Evolutionary conservation across 2,113 vertebrate species (phyloP).

Genomic region (Lontra canadensis): DNA sequence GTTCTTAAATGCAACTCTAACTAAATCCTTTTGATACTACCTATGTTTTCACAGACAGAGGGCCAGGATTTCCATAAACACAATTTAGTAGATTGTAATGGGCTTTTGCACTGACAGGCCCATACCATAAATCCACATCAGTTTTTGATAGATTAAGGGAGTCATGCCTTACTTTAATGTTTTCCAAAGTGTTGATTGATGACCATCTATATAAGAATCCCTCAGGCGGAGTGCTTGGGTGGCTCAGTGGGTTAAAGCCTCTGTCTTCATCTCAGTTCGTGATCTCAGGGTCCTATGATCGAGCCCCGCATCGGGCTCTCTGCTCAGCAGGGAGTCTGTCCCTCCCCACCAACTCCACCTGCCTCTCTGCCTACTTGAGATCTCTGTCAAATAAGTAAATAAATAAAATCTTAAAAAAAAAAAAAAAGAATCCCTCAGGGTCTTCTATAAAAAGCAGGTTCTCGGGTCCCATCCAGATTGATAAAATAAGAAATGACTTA

Average conservation of each 20-base stretch:
- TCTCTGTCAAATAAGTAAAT: too few species aligned
- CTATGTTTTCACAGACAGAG: neutral
- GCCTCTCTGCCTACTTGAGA: too few species aligned
- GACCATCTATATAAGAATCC: neutral
- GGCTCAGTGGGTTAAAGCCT: too few species aligned
- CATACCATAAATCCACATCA: neutral
- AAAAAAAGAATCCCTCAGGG: neutral
- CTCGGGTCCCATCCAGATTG: neutral
- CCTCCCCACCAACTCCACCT: too few species aligned
- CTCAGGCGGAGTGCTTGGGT: neutral
- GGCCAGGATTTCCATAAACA: neutral
- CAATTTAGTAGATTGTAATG: neutral
- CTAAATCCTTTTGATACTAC: neutral
- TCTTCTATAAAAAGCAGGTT: neutral
- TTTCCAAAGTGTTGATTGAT: neutral
- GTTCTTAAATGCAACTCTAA: neutral
- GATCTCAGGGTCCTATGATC: too few species aligned
- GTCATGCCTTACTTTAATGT: neutral
- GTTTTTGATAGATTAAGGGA: neutral
- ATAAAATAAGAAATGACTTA: neutral
- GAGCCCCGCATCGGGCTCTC: fast-evolving
- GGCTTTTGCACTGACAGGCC: neutral
- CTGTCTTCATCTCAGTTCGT: too few species aligned
- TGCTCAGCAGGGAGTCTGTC: too few species aligned
- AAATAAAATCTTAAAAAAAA: too few species aligned